Evolutionary conservation across 2,797 vertebrate species (phyloP).

Genomic region (Thalassophryne amazonica): DNA sequence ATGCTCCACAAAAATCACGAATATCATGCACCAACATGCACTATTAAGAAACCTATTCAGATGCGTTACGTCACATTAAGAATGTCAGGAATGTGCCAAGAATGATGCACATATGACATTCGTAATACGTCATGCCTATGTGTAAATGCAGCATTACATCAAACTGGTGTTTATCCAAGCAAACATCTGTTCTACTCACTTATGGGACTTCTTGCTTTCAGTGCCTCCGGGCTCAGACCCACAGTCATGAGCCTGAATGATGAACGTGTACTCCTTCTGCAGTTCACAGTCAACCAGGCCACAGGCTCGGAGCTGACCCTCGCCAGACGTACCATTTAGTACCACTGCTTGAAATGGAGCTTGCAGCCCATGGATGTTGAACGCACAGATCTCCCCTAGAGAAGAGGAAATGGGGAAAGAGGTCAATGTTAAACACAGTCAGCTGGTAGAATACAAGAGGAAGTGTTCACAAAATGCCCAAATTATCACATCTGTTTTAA

Average conservation of each 20-base stretch:
- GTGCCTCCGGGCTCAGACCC: constrained; percentile 83
- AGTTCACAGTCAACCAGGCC: constrained; percentile 91
- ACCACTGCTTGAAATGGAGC: constrained; percentile 92
- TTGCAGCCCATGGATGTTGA: constrained; percentile 92
- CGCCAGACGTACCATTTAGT: constrained; percentile 93
- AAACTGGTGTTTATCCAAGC: no score
- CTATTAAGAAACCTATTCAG: no score
- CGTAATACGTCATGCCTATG: no score
- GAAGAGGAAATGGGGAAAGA: background rate
- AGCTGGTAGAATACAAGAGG: background rate
- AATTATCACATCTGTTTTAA: no score
- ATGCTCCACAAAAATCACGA: no score
- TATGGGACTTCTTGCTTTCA: constrained; percentile 95
- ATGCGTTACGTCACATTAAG: no score
- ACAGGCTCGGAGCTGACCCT: constrained; percentile 87
- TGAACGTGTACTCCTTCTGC: constrained; percentile 95
- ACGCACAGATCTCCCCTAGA: constrained; percentile 94
- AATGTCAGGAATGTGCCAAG: no score
- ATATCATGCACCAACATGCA: no score
- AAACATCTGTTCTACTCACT: constrained; percentile 82
- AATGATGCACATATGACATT: no score
- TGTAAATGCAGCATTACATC: no score
- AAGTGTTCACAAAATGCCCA: no score
- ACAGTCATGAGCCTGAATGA: constrained; percentile 96
- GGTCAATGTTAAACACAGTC: constrained; percentile 19